Evolutionary conservation across 1,140 invertebrate genomes (phyloP).

Genomic region (Drosophila mojavensis): DNA sequence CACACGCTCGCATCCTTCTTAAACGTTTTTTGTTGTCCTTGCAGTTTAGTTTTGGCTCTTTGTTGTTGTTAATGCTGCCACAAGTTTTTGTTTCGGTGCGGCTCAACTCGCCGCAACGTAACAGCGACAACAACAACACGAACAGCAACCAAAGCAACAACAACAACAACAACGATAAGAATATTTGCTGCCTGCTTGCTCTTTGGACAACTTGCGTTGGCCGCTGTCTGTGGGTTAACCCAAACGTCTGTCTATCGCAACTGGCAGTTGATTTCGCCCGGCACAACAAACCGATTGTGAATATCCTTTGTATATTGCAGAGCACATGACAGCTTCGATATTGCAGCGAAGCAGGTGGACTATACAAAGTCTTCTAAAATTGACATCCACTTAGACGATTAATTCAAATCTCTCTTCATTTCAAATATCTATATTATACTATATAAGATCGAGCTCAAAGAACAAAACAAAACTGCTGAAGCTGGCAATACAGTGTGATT

Average conservation of each 20-base stretch:
- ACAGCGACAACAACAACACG: background rate
- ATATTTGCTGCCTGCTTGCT: slow-evolving; percentile 4
- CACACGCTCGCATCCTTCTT: slow-evolving; percentile 31
- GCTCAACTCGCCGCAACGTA: slow-evolving; percentile 22
- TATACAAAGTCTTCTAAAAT: background rate
- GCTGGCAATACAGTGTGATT: too few relatives aligned
- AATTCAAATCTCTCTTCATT: too few relatives aligned
- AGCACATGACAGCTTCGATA: slow-evolving; percentile 13
- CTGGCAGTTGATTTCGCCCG: slow-evolving; percentile 18
- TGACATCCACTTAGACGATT: too few relatives aligned
- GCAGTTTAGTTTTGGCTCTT: slow-evolving; percentile 36
- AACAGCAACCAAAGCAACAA: background rate
- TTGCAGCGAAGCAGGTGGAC: background rate
- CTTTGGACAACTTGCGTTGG: slow-evolving; percentile 11
- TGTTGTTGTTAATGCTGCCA: slow-evolving; percentile 43
- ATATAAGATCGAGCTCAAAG: too few relatives aligned
- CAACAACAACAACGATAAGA: background rate
- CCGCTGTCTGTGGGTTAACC: slow-evolving; percentile 16
- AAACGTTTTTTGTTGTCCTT: slow-evolving; percentile 41
- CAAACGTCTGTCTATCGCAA: slow-evolving; percentile 16
- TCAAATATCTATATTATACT: too few relatives aligned
- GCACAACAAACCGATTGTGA: background rate
- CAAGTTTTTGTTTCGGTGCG: slow-evolving; percentile 43
- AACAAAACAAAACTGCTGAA: too few relatives aligned
- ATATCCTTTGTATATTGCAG: slow-evolving; percentile 3